These are phyloP conservation scores for Scartelaos histophorus DNA, from an alignment of 2,113 vertebrate species.

Conservation along the genomic window DNA sequence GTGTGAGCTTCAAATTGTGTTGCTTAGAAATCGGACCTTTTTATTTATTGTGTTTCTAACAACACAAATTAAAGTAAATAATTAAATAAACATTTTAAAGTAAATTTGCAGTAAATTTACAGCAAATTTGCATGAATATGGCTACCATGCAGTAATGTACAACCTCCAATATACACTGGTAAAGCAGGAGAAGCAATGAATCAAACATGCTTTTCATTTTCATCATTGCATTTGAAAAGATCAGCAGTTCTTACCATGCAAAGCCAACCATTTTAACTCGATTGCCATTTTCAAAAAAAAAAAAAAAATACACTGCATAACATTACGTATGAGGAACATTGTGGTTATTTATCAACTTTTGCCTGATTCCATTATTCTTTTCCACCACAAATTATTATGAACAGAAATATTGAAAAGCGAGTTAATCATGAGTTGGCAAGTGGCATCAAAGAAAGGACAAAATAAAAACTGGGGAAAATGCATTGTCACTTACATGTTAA, in stretches of 20 bases:
- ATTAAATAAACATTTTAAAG: neutral
- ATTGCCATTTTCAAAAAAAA: neutral
- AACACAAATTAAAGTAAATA: neutral
- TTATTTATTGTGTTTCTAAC: too few species aligned
- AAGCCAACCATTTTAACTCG: constrained; percentile 35
- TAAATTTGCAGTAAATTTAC: too few species aligned
- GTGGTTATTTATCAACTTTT: neutral
- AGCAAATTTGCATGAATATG: neutral
- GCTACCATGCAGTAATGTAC: constrained; percentile 20
- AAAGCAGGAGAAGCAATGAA: constrained; percentile 68
- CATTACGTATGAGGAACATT: too few species aligned
- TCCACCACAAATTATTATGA: constrained; percentile 36
- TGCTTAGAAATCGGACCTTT: neutral
- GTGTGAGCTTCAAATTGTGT: neutral
- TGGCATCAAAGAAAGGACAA: constrained; percentile 59
- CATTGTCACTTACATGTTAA: neutral
- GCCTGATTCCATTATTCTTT: constrained; percentile 2
- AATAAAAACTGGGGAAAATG: constrained; percentile 36
- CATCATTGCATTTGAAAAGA: constrained; percentile 77
- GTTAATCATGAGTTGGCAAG: constrained; percentile 55
- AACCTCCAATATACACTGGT: constrained; percentile 44
- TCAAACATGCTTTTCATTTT: constrained; percentile 86
- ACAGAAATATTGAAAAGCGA: constrained; percentile 27
- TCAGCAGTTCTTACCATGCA: constrained; percentile 65
- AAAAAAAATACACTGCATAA: neutral